Conservation (phyloP, 1,140 invertebrate genomes). For the Periplaneta americana region DNA sequence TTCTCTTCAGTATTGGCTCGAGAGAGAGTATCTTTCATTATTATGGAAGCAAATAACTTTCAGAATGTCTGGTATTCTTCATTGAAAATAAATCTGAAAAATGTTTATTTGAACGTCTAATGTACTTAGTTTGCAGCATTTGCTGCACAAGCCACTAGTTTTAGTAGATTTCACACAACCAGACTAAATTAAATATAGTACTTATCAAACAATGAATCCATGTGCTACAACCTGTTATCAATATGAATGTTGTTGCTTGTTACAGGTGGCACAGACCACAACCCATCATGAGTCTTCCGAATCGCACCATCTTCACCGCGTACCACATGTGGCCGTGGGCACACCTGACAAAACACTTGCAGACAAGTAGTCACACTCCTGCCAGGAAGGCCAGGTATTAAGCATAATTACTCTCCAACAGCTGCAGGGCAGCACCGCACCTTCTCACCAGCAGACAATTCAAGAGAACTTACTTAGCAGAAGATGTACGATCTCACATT, state of each 20-base stretch:
- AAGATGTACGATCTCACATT: not conserved
- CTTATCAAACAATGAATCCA: not conserved
- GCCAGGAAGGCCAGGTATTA: not conserved
- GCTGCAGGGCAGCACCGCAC: not conserved
- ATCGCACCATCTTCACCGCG: not conserved
- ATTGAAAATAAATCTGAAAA: too few species aligned
- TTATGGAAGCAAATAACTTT: too few species aligned
- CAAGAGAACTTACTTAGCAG: not conserved
- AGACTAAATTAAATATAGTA: not conserved
- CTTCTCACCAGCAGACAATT: too few species aligned
- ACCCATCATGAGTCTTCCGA: not conserved
- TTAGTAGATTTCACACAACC: too few species aligned
- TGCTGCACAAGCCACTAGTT: too few species aligned
- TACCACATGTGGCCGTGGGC: not conserved
- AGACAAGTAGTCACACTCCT: not conserved
- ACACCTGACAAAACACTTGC: not conserved
- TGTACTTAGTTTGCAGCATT: too few species aligned
- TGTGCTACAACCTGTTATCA: not conserved
- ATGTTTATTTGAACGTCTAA: too few species aligned
- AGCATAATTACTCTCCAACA: not conserved
- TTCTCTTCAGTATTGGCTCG: too few species aligned
- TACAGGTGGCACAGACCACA: not conserved
- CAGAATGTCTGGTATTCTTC: too few species aligned
- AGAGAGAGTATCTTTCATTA: too few species aligned
- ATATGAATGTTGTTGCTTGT: not conserved